Conservation (phyloP, 2,113 vertebrate genomes). For the Melanerpes aurifrons region DNA sequence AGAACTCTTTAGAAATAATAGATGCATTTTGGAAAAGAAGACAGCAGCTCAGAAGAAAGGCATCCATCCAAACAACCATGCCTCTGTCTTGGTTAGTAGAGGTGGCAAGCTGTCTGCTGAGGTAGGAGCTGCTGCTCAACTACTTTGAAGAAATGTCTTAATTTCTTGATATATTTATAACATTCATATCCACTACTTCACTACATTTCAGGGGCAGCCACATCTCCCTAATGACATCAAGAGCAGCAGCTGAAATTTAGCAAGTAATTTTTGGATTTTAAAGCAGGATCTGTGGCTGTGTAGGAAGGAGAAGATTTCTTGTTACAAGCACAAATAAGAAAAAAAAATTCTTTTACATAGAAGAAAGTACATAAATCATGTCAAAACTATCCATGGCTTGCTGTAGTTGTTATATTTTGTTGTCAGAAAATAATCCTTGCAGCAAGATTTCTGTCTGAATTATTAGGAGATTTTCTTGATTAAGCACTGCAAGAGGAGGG, state of each 20-base stretch:
- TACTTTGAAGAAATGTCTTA: background rate
- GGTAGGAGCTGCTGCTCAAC: background rate
- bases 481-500: background rate
- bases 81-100: background rate
- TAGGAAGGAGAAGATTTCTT: background rate
- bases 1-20: background rate
- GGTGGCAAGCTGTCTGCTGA: background rate
- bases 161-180: background rate
- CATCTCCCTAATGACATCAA: background rate
- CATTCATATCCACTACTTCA: background rate
- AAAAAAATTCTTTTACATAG: background rate
- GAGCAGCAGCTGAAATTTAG: conserved; percentile 4
- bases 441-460: conserved; percentile 1
- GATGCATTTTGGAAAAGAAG: background rate
- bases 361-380: background rate
- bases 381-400: background rate
- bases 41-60: background rate
- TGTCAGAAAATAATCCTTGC: background rate
- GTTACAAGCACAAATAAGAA: background rate
- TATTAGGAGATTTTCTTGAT: background rate
- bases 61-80: background rate
- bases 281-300: background rate
- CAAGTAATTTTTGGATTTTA: conserved; percentile 4
- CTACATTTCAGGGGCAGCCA: background rate
- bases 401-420: background rate